Conservation (phyloP, 2,888 invertebrate genomes). For the Andrena bicolor region DNA sequence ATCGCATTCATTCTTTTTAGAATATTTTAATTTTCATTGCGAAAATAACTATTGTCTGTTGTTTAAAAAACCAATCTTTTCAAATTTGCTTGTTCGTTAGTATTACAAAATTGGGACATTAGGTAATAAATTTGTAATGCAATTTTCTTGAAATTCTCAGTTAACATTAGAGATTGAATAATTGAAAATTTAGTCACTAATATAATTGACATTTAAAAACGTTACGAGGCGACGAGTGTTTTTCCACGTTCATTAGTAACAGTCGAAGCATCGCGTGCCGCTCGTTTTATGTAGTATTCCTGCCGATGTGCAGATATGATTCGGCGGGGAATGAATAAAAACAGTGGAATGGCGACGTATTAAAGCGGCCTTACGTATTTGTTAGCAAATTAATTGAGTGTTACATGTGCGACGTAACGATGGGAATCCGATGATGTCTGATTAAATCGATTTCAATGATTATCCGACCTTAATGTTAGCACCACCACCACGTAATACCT, state of each 20-base stretch:
- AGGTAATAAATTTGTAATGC: no score
- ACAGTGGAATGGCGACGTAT: slow-evolving; percentile 1
- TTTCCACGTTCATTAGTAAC: neutral
- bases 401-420: slow-evolving; percentile 5
- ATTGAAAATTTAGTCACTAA: neutral
- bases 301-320: slow-evolving; percentile 1
- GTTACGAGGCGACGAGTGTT: neutral
- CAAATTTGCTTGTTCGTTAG: neutral
- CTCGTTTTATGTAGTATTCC: slow-evolving; percentile 1
- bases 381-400: slow-evolving; percentile 27
- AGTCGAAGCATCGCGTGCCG: neutral
- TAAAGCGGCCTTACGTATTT: slow-evolving; percentile 7
- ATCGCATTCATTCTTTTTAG: neutral
- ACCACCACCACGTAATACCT: slow-evolving; percentile 45
- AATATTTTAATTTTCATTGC: neutral
- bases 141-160: neutral
- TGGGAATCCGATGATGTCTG: slow-evolving; percentile 1
- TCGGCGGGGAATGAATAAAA: slow-evolving; percentile 8
- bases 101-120: no score
- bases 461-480: slow-evolving; percentile 19
- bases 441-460: slow-evolving; percentile 3
- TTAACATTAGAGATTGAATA: neutral
- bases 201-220: neutral
- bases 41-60: neutral
- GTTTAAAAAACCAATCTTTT: neutral